Evolutionary conservation across 2,113 vertebrate species (phyloP).

Genomic region (Octodon degus): DNA sequence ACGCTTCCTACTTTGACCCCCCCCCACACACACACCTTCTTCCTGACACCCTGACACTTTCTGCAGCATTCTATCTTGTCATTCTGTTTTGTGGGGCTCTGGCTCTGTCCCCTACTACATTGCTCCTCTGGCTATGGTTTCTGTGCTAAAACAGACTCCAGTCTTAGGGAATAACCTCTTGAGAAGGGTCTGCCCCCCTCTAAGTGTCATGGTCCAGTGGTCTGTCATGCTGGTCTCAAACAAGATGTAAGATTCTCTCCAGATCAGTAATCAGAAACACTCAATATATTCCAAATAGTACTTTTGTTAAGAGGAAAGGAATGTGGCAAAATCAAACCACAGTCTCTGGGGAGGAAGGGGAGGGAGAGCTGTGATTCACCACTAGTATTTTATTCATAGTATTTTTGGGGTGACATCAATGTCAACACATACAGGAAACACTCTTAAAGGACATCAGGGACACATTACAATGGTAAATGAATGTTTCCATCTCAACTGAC

Average conservation of each 20-base stretch:
- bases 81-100: not conserved
- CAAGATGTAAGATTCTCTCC: not conserved
- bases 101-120: not conserved
- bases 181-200: not conserved
- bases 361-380: not conserved
- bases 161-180: not conserved
- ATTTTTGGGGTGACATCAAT: not conserved
- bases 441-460: slow-evolving; percentile 21
- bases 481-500: slow-evolving; percentile 21
- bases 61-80: not conserved
- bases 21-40: not conserved
- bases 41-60: not conserved
- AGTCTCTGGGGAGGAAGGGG: not conserved
- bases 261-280: not conserved
- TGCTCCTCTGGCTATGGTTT: not conserved
- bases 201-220: not conserved
- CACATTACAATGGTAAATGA: slow-evolving; percentile 26
- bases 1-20: not conserved
- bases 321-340: not conserved
- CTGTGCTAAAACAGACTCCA: not conserved
- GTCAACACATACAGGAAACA: slow-evolving; percentile 2
- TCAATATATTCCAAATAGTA: not conserved
- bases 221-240: not conserved
- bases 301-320: slow-evolving; percentile 14
- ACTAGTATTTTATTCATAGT: not conserved